Evolutionary conservation across 2,113 vertebrate species (phyloP), one percentile per base, ranked within the genome.

Genomic region (Bubo bubo): DNA sequence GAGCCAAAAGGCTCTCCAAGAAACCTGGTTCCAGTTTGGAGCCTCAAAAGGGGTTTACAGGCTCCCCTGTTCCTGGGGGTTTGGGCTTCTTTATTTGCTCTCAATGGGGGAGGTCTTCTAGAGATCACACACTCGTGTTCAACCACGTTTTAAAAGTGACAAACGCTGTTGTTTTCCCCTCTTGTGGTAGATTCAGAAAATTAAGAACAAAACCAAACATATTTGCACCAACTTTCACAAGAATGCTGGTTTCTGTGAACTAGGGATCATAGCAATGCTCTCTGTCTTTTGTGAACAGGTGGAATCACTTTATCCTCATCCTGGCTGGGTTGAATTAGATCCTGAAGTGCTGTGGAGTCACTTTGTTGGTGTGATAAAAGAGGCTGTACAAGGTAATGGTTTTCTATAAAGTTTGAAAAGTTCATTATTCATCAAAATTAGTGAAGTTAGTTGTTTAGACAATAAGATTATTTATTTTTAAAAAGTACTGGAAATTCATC

Each of bases 321-420:
- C 95, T 20, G 99, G 99, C 32, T 98, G 98, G 97, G 99, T 99
- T 93, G 99, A 99, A 97, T 97, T 99, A 86, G 98, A 99, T 95
- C 99, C 99, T 17, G 99, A 99, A 56, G 95, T 88, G n/a, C 97
- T 99, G 18, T 99, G 99, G 99, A 92, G 90, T 73, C 98, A 98
- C 8, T 99, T 99, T 97, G 96, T 98, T 84, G 72, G 70, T 74
- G 99, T 99, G 76, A 98, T 99, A 91, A 99, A 98, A 95, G 98
- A 99, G 50, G 98, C 99, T 56, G 98, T 99, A 37, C 97, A 98
- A 98, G 99, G 99, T 99, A 98, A 98, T 19, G 34, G 41, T 52
- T 95, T 79, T 4, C 43, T 17, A 70, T 23, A 67, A 94, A 86
- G 64, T 56, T 85, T 26, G 39, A 56, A 28, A 90, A 85, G 35